Evolutionary conservation across 2,797 vertebrate genomes (phyloP).

Genomic region (Nyctalus aviator): DNA sequence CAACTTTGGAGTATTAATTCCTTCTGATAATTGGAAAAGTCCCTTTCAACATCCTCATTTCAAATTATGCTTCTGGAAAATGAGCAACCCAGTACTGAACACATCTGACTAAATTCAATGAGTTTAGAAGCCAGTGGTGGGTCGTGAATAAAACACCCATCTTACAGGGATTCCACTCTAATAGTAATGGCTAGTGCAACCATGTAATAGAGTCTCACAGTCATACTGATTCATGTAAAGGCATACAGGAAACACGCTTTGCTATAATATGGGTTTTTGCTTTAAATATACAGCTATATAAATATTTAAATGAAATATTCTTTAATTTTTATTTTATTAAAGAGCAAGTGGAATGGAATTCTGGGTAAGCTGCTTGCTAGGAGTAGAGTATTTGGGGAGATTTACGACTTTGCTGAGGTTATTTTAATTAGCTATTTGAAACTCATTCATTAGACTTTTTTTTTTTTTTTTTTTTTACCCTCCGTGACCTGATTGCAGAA

Average conservation of each 20-base stretch:
- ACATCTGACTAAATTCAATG: neutral
- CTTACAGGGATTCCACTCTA: neutral
- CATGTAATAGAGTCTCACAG: neutral
- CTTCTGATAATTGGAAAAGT: constrained; percentile 11
- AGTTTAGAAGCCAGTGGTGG: neutral
- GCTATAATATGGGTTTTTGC: neutral
- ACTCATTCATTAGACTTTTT: neutral
- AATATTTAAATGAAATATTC: constrained; percentile 42
- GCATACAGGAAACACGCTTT: neutral
- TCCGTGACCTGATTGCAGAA: neutral
- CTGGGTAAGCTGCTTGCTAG: neutral
- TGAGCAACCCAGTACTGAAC: constrained; percentile 1
- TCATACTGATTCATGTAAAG: neutral
- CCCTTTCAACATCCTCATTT: constrained; percentile 18
- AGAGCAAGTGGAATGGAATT: neutral
- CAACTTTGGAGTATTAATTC: neutral
- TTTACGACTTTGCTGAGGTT: neutral
- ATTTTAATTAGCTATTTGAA: constrained; percentile 6
- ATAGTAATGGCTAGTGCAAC: neutral
- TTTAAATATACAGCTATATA: constrained; percentile 21
- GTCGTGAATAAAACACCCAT: neutral
- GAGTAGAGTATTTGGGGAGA: neutral
- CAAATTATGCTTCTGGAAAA: constrained; percentile 43
- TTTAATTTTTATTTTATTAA: constrained; percentile 1
- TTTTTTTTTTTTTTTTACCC: no score